phyloP scores from a whole-genome alignment of 2,113 vertebrate genomes.

The Sarotherodon lohbergeri region DNA sequence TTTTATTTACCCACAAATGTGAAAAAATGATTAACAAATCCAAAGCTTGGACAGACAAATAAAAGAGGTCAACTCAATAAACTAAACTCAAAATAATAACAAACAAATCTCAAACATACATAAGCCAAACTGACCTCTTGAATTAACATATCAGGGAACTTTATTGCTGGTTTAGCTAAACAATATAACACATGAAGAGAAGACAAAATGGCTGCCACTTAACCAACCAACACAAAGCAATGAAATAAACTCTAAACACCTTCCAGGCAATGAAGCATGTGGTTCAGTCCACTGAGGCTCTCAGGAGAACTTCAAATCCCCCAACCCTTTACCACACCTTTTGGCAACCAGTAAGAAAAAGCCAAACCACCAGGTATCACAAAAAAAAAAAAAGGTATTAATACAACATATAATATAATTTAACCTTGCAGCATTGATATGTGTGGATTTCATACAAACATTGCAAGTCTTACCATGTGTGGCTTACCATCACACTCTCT shows the following conservation, averaged over 20 bases:
- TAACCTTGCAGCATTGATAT: not conserved
- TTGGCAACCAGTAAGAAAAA: not conserved
- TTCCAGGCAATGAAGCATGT: not conserved
- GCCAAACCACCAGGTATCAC: not conserved
- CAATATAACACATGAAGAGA: not conserved
- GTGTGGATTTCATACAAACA: not conserved
- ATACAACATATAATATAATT: not conserved
- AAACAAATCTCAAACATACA: not conserved
- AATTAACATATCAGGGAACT: not conserved
- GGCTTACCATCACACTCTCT: not conserved
- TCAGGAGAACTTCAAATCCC: not conserved
- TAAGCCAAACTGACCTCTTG: not conserved
- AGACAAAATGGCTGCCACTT: not conserved
- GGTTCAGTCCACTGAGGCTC: not conserved
- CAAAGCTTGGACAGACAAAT: not conserved
- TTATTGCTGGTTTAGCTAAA: not conserved
- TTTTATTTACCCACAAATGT: not conserved
- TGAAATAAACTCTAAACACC: not conserved
- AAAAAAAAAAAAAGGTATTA: rapidly evolving
- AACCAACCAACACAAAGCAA: not conserved
- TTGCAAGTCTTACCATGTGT: not conserved
- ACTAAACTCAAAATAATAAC: not conserved
- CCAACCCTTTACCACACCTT: rapidly evolving
- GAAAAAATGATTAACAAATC: not conserved
- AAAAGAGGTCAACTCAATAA: not conserved